Evolutionary conservation across 2,888 invertebrate species (phyloP).

Genomic region (Xylota segnis): DNA sequence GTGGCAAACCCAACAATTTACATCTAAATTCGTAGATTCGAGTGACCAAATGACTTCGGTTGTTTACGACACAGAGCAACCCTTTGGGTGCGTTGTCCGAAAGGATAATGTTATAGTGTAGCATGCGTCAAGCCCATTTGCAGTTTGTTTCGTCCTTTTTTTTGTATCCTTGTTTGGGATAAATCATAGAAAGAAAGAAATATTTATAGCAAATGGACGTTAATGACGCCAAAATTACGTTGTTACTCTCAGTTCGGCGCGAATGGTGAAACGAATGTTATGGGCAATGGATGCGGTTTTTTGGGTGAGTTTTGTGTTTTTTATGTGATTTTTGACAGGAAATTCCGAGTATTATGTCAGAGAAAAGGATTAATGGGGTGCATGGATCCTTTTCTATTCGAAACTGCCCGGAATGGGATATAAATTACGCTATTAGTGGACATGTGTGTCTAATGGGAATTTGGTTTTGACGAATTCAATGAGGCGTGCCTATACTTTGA

Average conservation of each 20-base stretch:
- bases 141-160: constrained; percentile 11
- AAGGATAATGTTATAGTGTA: constrained; percentile 26
- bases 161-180: constrained; percentile 43
- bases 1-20: constrained; percentile 77
- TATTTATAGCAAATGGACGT: constrained; percentile 73
- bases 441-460: constrained; percentile 72
- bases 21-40: constrained; percentile 73
- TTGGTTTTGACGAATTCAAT: constrained; percentile 66
- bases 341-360: constrained; percentile 65
- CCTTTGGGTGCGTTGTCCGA: constrained; percentile 48
- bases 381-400: constrained; percentile 31
- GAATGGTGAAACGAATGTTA: constrained; percentile 63
- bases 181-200: constrained; percentile 65
- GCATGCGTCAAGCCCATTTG: constrained; percentile 71
- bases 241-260: constrained; percentile 35
- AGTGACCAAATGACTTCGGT: constrained; percentile 74
- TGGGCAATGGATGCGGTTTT: constrained; percentile 71
- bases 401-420: constrained; percentile 27
- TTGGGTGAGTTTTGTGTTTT: constrained; percentile 50
- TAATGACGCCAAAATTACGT: constrained; percentile 71
- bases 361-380: constrained; percentile 60
- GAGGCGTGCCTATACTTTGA: constrained; percentile 47
- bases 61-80: constrained; percentile 67
- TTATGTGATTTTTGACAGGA: constrained; percentile 70
- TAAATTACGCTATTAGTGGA: constrained; percentile 60